Evolutionary conservation across 2,797 vertebrate genomes (phyloP).

Genomic region (Chlorospingus semifuscus): DNA sequence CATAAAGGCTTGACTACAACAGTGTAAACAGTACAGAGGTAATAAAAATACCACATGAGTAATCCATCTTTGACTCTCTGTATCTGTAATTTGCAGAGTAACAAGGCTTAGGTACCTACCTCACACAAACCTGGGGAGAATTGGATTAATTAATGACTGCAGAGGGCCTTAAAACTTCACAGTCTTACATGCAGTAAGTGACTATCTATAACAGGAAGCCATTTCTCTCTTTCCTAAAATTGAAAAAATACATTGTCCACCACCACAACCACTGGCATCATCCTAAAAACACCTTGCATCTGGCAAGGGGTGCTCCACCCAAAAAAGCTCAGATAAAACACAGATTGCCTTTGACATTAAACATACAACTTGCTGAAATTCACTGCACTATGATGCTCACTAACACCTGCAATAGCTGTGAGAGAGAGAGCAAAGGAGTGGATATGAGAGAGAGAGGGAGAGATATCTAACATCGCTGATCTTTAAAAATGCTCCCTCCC

Average conservation of each 20-base stretch:
- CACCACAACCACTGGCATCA: not conserved
- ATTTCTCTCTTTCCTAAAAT: not conserved
- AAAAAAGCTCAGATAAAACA: not conserved
- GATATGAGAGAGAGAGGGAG: constrained; percentile 66
- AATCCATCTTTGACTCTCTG: not conserved
- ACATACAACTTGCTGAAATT: not conserved
- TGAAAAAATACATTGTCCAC: not conserved
- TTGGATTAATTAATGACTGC: not conserved
- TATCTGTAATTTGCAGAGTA: not conserved
- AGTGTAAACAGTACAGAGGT: not conserved
- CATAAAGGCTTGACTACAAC: not conserved
- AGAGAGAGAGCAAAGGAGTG: constrained; percentile 23
- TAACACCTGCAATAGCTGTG: not conserved
- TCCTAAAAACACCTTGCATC: not conserved
- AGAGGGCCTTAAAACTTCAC: not conserved
- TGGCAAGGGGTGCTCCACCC: not conserved
- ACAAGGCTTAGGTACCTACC: not conserved
- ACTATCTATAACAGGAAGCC: not conserved
- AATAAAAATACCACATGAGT: not conserved
- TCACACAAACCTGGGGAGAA: constrained; percentile 15
- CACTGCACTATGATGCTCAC: not conserved
- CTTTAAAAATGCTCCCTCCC: not conserved
- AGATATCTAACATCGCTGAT: not conserved
- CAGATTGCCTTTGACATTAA: not conserved
- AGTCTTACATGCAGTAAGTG: not conserved